Percentiles rank a stretch among this genome's conserved stretches.
phyloP scores from a whole-genome alignment of 2,888 invertebrate species.

The Cyrtodaria siliqua region DNA sequence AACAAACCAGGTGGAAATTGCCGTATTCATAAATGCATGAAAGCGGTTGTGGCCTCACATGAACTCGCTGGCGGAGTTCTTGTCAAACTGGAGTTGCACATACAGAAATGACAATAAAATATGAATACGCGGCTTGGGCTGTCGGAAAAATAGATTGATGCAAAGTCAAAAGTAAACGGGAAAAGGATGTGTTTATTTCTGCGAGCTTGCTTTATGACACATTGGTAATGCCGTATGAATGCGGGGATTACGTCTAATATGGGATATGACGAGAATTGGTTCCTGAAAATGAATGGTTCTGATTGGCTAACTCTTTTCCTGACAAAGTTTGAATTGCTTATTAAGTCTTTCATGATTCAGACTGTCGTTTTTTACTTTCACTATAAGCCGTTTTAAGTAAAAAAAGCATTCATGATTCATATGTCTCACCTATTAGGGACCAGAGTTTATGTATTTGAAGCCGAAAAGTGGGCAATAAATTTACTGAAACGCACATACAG shows the following conservation, averaged over 20 bases:
- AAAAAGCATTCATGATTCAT: no score
- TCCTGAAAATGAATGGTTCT: constrained; percentile 22
- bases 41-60: constrained; percentile 40
- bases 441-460: no score
- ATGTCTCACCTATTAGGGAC: no score
- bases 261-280: constrained; percentile 33
- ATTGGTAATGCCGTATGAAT: constrained; percentile 48
- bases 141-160: constrained; percentile 41
- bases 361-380: no score
- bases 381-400: no score
- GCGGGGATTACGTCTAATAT: constrained; percentile 39
- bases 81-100: constrained; percentile 29
- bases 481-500: no score
- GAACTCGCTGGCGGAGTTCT: constrained; percentile 40
- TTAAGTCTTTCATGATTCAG: no score
- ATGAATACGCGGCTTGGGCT: not conserved
- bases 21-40: constrained; percentile 51
- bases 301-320: constrained; percentile 44
- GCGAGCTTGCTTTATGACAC: constrained; percentile 28
- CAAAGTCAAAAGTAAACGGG: constrained; percentile 56
- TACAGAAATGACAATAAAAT: constrained; percentile 48
- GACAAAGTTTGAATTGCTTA: no score
- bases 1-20: constrained; percentile 53
- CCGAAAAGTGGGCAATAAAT: no score
- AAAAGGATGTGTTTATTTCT: constrained; percentile 34